phyloP scores from a whole-genome alignment of 2,113 vertebrate species.

The Bungarus multicinctus region DNA sequence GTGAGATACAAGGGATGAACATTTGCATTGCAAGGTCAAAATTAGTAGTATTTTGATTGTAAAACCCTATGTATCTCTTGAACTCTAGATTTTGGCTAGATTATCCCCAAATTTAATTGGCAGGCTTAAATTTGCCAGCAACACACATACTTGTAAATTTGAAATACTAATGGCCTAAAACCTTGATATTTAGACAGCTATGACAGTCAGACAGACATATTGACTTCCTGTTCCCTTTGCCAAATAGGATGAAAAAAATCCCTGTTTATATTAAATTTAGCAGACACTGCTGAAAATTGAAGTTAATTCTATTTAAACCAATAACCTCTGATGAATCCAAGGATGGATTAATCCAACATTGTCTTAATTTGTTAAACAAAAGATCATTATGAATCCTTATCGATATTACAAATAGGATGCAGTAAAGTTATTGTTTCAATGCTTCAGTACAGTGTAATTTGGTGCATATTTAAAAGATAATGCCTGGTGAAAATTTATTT shows the following conservation, averaged over 20 bases:
- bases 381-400: neutral
- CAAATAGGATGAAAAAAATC: neutral
- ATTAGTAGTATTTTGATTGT: neutral
- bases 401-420: neutral
- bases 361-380: neutral
- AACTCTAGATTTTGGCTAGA: neutral
- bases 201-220: too few relatives aligned
- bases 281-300: neutral
- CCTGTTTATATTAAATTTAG: neutral
- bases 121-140: neutral
- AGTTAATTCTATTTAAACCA: neutral
- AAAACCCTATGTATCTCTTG: neutral
- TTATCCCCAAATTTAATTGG: neutral
- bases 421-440: neutral
- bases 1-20: neutral
- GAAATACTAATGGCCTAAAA: neutral
- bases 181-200: neutral
- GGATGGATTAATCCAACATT: neutral
- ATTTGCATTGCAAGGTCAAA: neutral
- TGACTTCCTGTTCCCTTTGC: neutral
- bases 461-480: neutral
- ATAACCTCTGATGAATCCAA: neutral
- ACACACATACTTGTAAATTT: neutral
- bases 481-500: neutral
- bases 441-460: neutral